These are phyloP conservation scores for Papilio machaon DNA, from an alignment of 1,140 invertebrate species.

Conservation along the genomic window DNA sequence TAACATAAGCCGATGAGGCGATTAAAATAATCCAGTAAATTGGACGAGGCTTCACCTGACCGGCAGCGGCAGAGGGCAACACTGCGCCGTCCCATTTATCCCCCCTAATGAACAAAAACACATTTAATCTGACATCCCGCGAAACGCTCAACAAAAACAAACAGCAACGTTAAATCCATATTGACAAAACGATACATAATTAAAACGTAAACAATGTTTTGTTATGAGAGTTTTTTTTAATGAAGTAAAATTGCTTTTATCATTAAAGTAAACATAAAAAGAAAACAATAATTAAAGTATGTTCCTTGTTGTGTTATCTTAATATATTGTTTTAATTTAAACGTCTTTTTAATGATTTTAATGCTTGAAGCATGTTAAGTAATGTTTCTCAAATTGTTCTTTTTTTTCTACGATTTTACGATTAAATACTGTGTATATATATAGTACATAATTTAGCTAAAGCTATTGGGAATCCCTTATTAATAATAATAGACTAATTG, in stretches of 20 bases:
- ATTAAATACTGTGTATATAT: no score
- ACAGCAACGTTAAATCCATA: constrained; percentile 23
- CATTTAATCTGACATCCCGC: constrained; percentile 57
- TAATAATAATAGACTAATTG: constrained; percentile 71
- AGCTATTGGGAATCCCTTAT: constrained; percentile 33
- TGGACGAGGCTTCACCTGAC: constrained; percentile 60
- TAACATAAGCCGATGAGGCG: constrained; percentile 53
- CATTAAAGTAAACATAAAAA: background rate
- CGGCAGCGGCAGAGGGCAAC: constrained; percentile 22
- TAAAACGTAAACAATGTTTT: constrained; percentile 22
- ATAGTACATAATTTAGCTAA: background rate
- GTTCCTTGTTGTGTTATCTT: background rate
- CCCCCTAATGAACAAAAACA: constrained; percentile 63
- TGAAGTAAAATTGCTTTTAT: constrained; percentile 1
- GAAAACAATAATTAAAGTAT: background rate
- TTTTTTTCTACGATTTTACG: no score
- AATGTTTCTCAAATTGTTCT: background rate
- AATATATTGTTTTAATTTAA: background rate
- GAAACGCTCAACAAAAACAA: constrained; percentile 37
- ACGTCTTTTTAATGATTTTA: background rate
- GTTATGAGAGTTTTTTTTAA: constrained; percentile 16
- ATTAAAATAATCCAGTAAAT: constrained; percentile 63
- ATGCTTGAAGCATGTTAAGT: background rate
- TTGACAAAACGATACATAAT: constrained; percentile 14
- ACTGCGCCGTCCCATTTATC: constrained; percentile 43